Evolutionary conservation across 2,888 invertebrate species (phyloP).

Genomic region (Drosophila maculinotata): DNA sequence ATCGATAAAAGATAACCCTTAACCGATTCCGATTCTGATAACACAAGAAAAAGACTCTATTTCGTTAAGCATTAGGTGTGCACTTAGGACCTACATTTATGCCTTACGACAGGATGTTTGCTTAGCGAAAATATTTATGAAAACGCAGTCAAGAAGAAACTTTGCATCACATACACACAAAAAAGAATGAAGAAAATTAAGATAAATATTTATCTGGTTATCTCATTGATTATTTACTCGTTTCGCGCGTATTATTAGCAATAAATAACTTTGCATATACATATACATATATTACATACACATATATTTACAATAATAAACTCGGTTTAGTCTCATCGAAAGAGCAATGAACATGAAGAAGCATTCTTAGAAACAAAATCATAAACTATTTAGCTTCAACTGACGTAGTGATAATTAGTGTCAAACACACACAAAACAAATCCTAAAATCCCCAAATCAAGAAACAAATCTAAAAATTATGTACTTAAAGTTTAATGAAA

Average conservation of each 20-base stretch:
- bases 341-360: slow-evolving; percentile 55
- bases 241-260: slow-evolving; percentile 74
- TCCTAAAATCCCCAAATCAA: slow-evolving; percentile 18
- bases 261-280: slow-evolving; percentile 56
- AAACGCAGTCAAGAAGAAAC: slow-evolving; percentile 18
- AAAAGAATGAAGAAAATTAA: neutral
- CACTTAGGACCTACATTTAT: slow-evolving; percentile 43
- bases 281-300: slow-evolving; percentile 26
- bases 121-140: slow-evolving; percentile 43
- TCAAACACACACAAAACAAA: slow-evolving; percentile 75
- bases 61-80: slow-evolving; percentile 34
- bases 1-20: slow-evolving; percentile 11
- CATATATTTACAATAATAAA: slow-evolving; percentile 43
- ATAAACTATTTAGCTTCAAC: slow-evolving; percentile 70
- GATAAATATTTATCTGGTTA: slow-evolving; percentile 51
- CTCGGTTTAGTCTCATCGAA: slow-evolving; percentile 57
- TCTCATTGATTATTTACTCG: slow-evolving; percentile 45
- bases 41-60: slow-evolving; percentile 46
- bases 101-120: slow-evolving; percentile 56
- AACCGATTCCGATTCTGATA: slow-evolving; percentile 9
- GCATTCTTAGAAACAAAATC: slow-evolving; percentile 37
- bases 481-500: slow-evolving; percentile 5
- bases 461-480: slow-evolving; percentile 13
- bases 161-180: slow-evolving; percentile 21
- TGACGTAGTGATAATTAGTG: slow-evolving; percentile 81